These are phyloP conservation scores for Nymphalis urticae DNA, from an alignment of 2,888 invertebrate species.

Conservation along the genomic window DNA sequence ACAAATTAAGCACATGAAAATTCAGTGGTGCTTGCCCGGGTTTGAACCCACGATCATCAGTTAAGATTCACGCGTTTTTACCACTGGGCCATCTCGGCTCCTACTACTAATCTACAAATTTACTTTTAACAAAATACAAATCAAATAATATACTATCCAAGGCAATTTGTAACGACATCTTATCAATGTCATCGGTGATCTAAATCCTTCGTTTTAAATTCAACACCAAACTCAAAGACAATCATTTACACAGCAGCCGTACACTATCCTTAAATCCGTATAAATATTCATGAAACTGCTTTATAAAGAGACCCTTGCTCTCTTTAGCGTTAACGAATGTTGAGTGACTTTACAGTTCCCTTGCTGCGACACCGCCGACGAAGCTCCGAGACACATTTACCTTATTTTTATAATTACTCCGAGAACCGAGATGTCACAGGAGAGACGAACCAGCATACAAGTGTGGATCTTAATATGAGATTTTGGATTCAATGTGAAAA, in stretches of 20 bases:
- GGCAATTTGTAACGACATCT: slow-evolving; percentile 10
- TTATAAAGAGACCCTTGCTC: slow-evolving; percentile 59
- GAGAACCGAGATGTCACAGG: neutral
- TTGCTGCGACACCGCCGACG: slow-evolving; percentile 26
- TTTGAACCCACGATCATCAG: too few relatives aligned
- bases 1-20: too few relatives aligned
- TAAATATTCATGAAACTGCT: slow-evolving; percentile 71
- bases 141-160: neutral
- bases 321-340: slow-evolving; percentile 60
- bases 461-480: too few relatives aligned
- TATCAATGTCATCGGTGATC: slow-evolving; percentile 27
- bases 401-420: slow-evolving; percentile 11
- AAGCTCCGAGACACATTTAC: slow-evolving; percentile 25
- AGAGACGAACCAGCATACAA: too few relatives aligned
- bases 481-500: too few relatives aligned
- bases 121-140: too few relatives aligned
- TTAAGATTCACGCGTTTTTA: too few relatives aligned
- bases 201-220: slow-evolving; percentile 53
- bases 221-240: slow-evolving; percentile 54
- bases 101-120: too few relatives aligned
- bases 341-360: slow-evolving; percentile 53
- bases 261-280: slow-evolving; percentile 66
- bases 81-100: too few relatives aligned
- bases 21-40: too few relatives aligned
- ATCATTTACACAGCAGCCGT: slow-evolving; percentile 62